Base-by-base conservation (phyloP, 2,113 vertebrate genomes). In the Sporophila hypoxantha region DNA sequence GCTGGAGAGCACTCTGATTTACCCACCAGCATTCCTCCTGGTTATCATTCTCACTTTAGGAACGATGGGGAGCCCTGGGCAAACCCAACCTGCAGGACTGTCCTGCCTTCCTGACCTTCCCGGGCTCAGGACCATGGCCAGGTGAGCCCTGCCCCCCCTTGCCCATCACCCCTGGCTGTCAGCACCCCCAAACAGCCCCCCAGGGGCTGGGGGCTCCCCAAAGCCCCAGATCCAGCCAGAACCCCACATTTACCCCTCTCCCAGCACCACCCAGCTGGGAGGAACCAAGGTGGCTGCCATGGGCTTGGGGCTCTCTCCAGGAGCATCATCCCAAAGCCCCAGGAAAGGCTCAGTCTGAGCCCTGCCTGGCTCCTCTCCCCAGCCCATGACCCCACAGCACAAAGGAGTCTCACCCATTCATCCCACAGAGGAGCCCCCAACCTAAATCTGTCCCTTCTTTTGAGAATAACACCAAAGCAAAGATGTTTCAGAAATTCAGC, bases 101-200 rank as follows among this genome's bases (percentile, higher is more conserved):
- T 1, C 22, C 37, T 2, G 21, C 64, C 42, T 8, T 14, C 14
- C 56, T 13, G 23, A 3, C 12, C 2, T 6, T 8, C 3, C 1
- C 27, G 6, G 65, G 12, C 12, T 1, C 60, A 57, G 46, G 12
- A 34, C 0, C 5, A 2, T 21, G 39, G 78, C 34, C 61, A 34
- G 46, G 3, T 6, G 55, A 37, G 2, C 2, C 42, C 44, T 34
- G 47, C 22, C 7, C 14, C 52, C 10, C 27, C 34, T 27, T 22
- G 23, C 32, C 26, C 0, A 0, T 9, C 8, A 20, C 12, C 9
- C 8, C 59, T 16, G n/a, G 23, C 41, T 41, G n/a, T 7, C 49
- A 39, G 67, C 62, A 44, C 5, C 21, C 36, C 46, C 5, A 11
- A 6, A 8, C 15, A 8, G 3, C 23, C n/a, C 46, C 34, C 5